Evolutionary conservation across 2,113 vertebrate genomes (phyloP), one percentile per base, ranked within the genome.

Genomic region (Recurvirostra avosetta): DNA sequence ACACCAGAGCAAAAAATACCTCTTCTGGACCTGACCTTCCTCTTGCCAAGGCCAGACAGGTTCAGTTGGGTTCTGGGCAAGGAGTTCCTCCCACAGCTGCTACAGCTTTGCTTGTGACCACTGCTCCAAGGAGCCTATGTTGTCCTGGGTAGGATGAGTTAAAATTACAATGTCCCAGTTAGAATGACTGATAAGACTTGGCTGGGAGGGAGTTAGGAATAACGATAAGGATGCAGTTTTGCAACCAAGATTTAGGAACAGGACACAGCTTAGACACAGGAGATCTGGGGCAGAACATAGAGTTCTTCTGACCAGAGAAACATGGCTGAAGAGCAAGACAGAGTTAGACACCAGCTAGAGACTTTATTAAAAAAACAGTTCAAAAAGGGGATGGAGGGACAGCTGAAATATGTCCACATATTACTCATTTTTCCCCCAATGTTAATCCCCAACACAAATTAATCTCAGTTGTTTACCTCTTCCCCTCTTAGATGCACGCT

Each of bases 371-470:
- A 86, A 49, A 45, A 45, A 45, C 15, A 72, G 52, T 43, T 92
- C 15, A 56, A 34, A 94, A 76, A 91, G 15, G 21, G 20, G 20
- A n/a, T 40, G 49, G 55, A 59, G 73, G 58, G 53, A 73, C 55
- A 84, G 49, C 29, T 78, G 78, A 95, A 85, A 70, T 49, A 5
- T 53, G 66, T 82, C 58, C 66, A 88, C 55, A 32, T 63, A 80
- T 66, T 59, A 70, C 74, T 92, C 29, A 58, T 61, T 86, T 90
- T 45, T 5, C 3, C 22, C 36, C 56, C 20, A 11, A 0, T n/a
- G 49, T 79, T 94, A 91, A 91, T 77, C 81, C 61, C 61, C 67
- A 74, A 13, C 30, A 74, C 78, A 94, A 96, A 95, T 92, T 91
- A 94, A 82, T 49, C 76, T 88, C 71, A 63, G 50, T 6, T 41